Base-by-base conservation (phyloP, 2,888 invertebrate genomes). In the Melanotus villosus region DNA sequence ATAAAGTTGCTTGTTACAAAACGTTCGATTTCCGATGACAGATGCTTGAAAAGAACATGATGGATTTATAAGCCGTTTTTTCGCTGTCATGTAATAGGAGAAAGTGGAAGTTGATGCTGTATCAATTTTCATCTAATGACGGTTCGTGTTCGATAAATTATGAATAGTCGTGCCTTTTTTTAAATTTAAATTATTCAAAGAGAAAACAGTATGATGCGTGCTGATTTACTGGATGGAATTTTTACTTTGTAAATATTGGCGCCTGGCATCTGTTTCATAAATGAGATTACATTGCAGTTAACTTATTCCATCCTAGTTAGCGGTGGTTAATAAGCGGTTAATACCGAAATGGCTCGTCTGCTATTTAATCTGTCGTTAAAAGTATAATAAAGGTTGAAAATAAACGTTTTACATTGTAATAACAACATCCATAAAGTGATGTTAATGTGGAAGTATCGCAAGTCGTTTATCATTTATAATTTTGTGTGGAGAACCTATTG, bases 91-190 rank as follows among this genome's bases (percentile, higher is more conserved):
- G 21, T 47, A 52, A 52, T 52, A 16, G 34, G 52, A 18, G 52
- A 52, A 52, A 52, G 52, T 52, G 18, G 52, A 26, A 52, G 52
- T 52, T 52, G 32, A 52, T 52, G 52, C 32, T 16, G 32, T 52
- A 52, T 52, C 52, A 52, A 18, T 32, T 52, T 32, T 10, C 52
- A 52, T 52, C 16, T 52, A 52, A 52, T 52, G 32, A 52, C 32
- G 14, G 32, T 52, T 52, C 52, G 52, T 52, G 52, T 52, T 32
- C 32, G 32, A 52, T 52, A 52, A 52, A 52, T 32, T 52, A 52
- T 41, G 7, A 14, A 41, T 16, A 7, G 16, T 41, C 41, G 12
- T 14, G 36, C 14, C 5, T 14, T 38, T 41, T 41, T 16, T 4
- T 14, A 14, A 41, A 41, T 18, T 9, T 1, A 18, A 38, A 16